Conservation (phyloP, 2,113 vertebrate species). For the Calyptommatus sinebrachiatus region DNA sequence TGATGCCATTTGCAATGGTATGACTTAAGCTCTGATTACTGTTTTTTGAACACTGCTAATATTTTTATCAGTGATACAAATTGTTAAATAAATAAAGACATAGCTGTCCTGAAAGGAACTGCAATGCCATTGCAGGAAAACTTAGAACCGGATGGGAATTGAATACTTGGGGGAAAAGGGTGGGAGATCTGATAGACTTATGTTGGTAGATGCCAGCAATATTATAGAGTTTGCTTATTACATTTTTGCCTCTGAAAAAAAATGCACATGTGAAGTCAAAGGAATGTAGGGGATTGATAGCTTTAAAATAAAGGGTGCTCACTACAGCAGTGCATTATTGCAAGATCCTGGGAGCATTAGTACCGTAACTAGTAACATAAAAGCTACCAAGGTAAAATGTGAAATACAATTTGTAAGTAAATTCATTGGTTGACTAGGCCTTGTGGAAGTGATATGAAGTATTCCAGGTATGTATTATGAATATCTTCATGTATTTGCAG, state of each 20-base stretch:
- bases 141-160: conserved; percentile 6
- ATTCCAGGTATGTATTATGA: neutral
- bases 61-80: conserved; percentile 18
- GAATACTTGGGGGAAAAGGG: conserved; percentile 1
- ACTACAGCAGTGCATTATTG: neutral
- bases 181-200: neutral
- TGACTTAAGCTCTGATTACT: conserved; percentile 23
- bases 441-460: neutral
- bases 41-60: conserved; percentile 2
- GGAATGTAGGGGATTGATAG: neutral
- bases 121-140: conserved; percentile 4
- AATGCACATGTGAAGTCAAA: neutral
- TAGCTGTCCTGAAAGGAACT: conserved; percentile 6
- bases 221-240: neutral
- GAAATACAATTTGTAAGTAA: neutral
- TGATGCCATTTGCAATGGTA: conserved; percentile 25
- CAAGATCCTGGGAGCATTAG: neutral
- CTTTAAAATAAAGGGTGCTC: neutral
- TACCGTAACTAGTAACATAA: neutral
- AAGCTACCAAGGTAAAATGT: neutral
- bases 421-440: neutral
- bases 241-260: neutral
- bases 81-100: conserved; percentile 13
- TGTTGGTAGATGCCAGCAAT: neutral
- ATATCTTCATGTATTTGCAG: neutral